Evolutionary conservation across 2,113 vertebrate species (phyloP), one percentile per base, ranked within the genome.

Genomic region (Solea senegalensis): DNA sequence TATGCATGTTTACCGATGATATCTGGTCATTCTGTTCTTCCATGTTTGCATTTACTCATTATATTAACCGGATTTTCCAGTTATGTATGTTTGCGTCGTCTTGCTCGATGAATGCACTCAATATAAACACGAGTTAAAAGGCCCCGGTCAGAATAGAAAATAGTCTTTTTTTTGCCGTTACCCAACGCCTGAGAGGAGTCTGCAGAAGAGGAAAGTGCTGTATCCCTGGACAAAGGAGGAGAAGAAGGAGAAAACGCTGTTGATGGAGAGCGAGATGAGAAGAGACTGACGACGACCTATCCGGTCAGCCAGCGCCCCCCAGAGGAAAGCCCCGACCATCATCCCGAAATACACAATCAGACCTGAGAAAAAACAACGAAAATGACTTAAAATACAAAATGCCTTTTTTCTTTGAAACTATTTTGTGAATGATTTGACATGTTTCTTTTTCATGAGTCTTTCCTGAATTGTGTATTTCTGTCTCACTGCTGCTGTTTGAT

Each of bases 151-250:
- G 21, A 62, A 60, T 34, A 9, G 0, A 39, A 48, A 8, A 48
- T 6, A 7, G 1, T 13, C 50, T 34, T 69, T 59, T 8, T 21
- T 21, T 21, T 21, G 21, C 21, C 21, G 66, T 95, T 94, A 99
- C 97, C 97, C 97, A 27, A 99, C 94, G 3, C 97, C 97, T 0
- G 97, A 99, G 70, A 99, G 96, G 56, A 99, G 95, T 55, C 97
- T 94, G 89, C 97, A 98, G 86, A 99, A 96, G 83, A 99, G 95
- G 88, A 99, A 98, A 55, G 96, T 98, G 92, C 97, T 96, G 10
- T 99, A 99, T 69, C 97, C 97, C 90, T 99, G 97, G 65, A 98
- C 97, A 41, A 99, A 99, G 83, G 97, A 99, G 45, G 97, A 99
- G 95, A 98, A 98, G 94, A 98, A 98, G 90, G 96, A 96, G 72